These are phyloP conservation scores for Ceratina calcarata DNA, from an alignment of 1,140 invertebrate species.

Conservation along the genomic window DNA sequence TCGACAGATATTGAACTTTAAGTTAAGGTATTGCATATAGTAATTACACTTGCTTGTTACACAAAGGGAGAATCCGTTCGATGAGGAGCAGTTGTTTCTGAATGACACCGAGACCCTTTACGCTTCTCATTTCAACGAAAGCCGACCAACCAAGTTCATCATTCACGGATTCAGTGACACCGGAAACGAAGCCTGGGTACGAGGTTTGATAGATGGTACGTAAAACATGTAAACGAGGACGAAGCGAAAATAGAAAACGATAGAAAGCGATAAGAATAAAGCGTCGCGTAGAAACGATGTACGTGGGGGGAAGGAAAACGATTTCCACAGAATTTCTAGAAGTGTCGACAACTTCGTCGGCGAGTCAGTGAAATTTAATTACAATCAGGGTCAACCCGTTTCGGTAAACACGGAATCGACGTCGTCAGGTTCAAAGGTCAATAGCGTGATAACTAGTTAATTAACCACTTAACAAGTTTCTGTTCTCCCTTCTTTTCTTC, in stretches of 20 bases:
- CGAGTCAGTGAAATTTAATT: slow-evolving; percentile 48
- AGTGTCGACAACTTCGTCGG: slow-evolving; percentile 19
- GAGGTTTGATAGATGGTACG: slow-evolving; percentile 74
- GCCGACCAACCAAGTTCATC: slow-evolving; percentile 78
- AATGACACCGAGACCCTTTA: slow-evolving; percentile 72
- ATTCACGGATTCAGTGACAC: slow-evolving; percentile 81
- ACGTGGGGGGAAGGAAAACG: neutral
- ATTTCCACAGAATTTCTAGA: slow-evolving; percentile 31
- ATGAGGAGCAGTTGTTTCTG: slow-evolving; percentile 69
- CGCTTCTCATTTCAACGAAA: slow-evolving; percentile 74
- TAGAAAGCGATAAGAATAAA: neutral
- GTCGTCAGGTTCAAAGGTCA: slow-evolving; percentile 62
- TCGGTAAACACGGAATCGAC: slow-evolving; percentile 68
- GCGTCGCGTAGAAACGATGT: neutral
- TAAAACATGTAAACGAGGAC: slow-evolving; percentile 3
- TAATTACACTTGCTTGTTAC: neutral
- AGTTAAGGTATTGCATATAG: neutral
- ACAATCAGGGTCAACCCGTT: slow-evolving; percentile 66
- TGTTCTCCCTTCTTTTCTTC: neutral
- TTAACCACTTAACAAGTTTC: slow-evolving; percentile 60
- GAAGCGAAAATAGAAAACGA: neutral
- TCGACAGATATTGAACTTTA: no score
- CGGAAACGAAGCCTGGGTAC: slow-evolving; percentile 75
- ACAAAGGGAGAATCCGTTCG: slow-evolving; percentile 71
- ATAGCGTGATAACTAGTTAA: slow-evolving; percentile 60